These are phyloP conservation scores for Gymnothorax javanicus DNA, from an alignment of 2,797 vertebrate species.

Conservation along the genomic window DNA sequence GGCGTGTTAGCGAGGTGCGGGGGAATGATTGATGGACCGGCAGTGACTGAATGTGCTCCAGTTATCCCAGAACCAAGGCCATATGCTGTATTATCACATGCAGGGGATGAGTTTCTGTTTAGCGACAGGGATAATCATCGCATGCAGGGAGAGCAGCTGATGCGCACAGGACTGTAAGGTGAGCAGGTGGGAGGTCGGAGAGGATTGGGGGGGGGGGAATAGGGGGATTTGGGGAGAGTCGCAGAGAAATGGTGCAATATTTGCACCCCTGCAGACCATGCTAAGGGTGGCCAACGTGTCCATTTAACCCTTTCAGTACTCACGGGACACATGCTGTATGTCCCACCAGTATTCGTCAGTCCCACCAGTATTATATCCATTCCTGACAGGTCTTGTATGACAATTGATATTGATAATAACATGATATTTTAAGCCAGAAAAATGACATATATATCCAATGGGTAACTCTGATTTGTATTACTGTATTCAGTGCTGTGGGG, in stretches of 20 bases:
- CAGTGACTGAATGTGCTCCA: slow-evolving; percentile 55
- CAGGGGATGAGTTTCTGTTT: slow-evolving; percentile 48
- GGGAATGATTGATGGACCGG: slow-evolving; percentile 58
- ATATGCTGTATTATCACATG: slow-evolving; percentile 56
- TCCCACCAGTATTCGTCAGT: no score
- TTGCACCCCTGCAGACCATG: neutral
- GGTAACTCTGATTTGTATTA: no score
- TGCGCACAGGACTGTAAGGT: slow-evolving; percentile 35
- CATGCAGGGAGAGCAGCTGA: slow-evolving; percentile 54
- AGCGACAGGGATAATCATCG: slow-evolving; percentile 62
- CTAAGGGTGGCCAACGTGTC: neutral
- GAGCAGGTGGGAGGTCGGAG: slow-evolving; percentile 38
- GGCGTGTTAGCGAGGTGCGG: slow-evolving; percentile 47
- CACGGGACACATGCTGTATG: no score
- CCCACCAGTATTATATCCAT: no score
- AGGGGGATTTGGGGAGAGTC: neutral
- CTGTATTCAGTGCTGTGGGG: no score
- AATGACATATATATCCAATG: no score
- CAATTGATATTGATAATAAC: no score
- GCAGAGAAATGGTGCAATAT: neutral
- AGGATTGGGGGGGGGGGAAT: neutral
- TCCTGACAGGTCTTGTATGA: no score
- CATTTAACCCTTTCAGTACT: neutral
- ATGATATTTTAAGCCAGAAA: no score
- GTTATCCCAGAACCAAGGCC: slow-evolving; percentile 54